Conservation (phyloP, 2,113 vertebrate genomes). For the Octodon degus region DNA sequence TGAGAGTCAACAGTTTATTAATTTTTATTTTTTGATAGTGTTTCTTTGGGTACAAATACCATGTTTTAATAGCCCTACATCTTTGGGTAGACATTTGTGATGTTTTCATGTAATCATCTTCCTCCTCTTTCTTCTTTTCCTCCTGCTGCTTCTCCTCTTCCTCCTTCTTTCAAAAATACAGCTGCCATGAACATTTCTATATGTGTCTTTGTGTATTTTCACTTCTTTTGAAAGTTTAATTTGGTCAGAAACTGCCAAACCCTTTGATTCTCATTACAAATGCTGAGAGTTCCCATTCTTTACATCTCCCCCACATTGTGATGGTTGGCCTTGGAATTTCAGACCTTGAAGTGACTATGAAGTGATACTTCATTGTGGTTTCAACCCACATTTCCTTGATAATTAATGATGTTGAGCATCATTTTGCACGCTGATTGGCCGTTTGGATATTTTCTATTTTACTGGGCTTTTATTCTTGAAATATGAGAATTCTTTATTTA, state of each 20-base stretch:
- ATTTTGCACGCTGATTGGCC: not conserved
- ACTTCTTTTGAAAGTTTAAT: not conserved
- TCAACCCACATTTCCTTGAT: not conserved
- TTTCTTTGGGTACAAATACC: not conserved
- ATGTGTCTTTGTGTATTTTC: conserved; percentile 8
- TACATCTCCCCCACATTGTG: not conserved
- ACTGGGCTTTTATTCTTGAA: not conserved
- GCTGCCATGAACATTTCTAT: not conserved
- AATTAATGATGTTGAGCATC: not conserved
- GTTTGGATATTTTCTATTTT: not conserved
- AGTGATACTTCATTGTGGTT: not conserved
- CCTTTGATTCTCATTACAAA: not conserved
- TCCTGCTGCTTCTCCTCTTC: not conserved
- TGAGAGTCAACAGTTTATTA: not conserved
- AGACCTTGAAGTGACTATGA: not conserved
- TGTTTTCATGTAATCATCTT: not conserved
- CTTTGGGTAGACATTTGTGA: not conserved
- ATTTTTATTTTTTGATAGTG: conserved; percentile 45
- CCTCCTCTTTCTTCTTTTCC: not conserved
- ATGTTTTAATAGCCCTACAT: not conserved
- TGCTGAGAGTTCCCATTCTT: not conserved
- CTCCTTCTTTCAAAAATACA: not conserved
- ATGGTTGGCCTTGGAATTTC: not conserved
- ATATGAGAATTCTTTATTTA: not conserved
- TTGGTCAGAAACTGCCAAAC: not conserved